phyloP scores from a whole-genome alignment of 1,140 invertebrate species.

The Lordiphosa stackelbergi region DNA sequence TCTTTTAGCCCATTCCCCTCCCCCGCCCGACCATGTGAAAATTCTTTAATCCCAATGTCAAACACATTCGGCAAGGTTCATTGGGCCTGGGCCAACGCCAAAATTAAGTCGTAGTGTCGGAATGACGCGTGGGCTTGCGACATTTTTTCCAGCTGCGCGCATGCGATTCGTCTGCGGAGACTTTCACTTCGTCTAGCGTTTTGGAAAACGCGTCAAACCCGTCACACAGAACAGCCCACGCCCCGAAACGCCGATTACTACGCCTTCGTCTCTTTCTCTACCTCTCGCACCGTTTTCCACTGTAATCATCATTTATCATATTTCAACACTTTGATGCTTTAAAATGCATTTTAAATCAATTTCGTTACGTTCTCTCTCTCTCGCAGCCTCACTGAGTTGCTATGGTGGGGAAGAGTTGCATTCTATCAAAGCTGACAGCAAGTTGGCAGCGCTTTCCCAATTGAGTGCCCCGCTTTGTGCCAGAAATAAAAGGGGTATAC shows the following conservation, averaged over 20 bases:
- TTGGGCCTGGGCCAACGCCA: constrained; percentile 26
- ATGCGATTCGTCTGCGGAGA: constrained; percentile 15
- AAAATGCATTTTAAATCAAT: constrained; percentile 76
- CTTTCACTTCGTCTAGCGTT: constrained; percentile 56
- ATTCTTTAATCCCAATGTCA: constrained; percentile 4
- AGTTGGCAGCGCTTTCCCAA: constrained; percentile 38
- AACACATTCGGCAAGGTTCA: constrained; percentile 5
- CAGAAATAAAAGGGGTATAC: no score
- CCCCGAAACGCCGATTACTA: constrained; percentile 8
- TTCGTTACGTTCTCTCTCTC: constrained; percentile 52
- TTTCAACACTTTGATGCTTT: constrained; percentile 75
- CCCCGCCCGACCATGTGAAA: not conserved
- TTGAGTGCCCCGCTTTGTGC: no score
- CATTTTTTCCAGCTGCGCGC: constrained; percentile 40
- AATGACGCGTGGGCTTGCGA: constrained; percentile 7
- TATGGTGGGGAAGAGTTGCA: not conserved
- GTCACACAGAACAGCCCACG: constrained; percentile 61
- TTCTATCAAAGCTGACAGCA: constrained; percentile 11
- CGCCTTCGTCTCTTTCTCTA: constrained; percentile 2
- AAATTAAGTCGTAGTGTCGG: constrained; percentile 3
- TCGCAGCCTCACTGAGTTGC: not conserved
- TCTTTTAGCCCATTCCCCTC: constrained; percentile 35
- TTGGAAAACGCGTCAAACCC: constrained; percentile 57
- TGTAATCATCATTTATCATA: constrained; percentile 69
- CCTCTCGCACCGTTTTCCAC: constrained; percentile 3